Conservation (phyloP, 1,140 invertebrate species). For the Cydia amplana region DNA sequence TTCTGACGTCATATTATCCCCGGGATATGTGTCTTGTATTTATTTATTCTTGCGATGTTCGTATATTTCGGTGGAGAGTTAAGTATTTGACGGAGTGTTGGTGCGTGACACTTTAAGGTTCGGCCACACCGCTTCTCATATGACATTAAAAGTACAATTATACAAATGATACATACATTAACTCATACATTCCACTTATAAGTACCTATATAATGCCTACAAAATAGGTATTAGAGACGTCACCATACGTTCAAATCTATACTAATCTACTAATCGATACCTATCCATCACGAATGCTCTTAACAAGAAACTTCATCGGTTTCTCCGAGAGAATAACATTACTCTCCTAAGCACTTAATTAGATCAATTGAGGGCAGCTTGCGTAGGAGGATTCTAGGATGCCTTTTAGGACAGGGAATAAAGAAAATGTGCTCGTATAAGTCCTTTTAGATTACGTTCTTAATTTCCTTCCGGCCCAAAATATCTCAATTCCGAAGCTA, state of each 20-base stretch:
- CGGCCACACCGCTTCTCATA: no score
- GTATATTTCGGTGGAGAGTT: no score
- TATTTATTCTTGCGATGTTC: not conserved
- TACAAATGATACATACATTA: no score
- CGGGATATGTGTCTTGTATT: not conserved
- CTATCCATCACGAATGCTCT: slow-evolving; percentile 10
- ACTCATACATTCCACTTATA: no score
- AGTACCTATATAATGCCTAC: no score
- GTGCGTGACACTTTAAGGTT: no score
- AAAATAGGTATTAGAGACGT: no score
- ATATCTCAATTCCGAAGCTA: slow-evolving; percentile 16
- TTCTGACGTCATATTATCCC: not conserved
- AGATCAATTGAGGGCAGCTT: slow-evolving; percentile 3
- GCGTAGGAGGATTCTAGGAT: not conserved
- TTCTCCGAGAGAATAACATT: not conserved
- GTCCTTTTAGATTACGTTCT: not conserved
- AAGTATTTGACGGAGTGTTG: no score
- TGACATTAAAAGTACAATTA: no score
- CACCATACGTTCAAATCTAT: no score
- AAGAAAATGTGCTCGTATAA: not conserved
- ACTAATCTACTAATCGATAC: not conserved
- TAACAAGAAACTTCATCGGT: not conserved
- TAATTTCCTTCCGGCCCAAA: not conserved
- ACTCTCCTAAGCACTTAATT: slow-evolving; percentile 5
- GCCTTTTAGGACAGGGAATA: slow-evolving; percentile 3